Percentiles rank a stretch among this genome's conserved stretches.
Evolutionary conservation across 2,888 invertebrate genomes (phyloP).

Genomic region (Allygus modestus): DNA sequence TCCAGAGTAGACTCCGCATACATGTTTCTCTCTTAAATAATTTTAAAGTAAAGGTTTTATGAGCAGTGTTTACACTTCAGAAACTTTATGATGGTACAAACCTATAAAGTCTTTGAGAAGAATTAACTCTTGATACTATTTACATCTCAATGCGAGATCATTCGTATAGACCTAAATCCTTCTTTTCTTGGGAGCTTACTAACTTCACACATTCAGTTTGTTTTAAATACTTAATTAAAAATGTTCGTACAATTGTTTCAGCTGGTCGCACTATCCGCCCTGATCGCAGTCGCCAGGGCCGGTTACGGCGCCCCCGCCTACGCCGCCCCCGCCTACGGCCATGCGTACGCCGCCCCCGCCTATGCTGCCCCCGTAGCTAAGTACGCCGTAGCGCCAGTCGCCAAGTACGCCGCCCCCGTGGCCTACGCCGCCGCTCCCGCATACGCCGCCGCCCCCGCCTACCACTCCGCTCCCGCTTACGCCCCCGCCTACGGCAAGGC

Average conservation of each 20-base stretch:
- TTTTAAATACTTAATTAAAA: background rate
- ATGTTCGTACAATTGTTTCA: constrained; percentile 60
- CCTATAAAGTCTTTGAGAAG: too few relatives aligned
- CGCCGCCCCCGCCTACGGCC: constrained; percentile 69
- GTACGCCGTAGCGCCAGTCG: constrained; percentile 67
- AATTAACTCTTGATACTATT: too few relatives aligned
- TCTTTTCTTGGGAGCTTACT: too few relatives aligned
- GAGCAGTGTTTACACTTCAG: too few relatives aligned
- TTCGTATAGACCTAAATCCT: too few relatives aligned
- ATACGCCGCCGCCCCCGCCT: constrained; percentile 73
- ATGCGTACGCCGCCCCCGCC: constrained; percentile 67
- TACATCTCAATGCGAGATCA: too few relatives aligned
- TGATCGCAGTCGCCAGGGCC: constrained; percentile 74
- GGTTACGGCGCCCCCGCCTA: constrained; percentile 62
- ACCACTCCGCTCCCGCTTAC: constrained; percentile 72
- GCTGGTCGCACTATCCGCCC: constrained; percentile 77
- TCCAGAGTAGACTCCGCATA: too few relatives aligned
- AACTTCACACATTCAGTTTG: too few relatives aligned
- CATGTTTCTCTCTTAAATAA: too few relatives aligned
- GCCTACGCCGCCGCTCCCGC: constrained; percentile 71
- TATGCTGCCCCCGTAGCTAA: constrained; percentile 67
- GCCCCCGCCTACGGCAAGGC: constrained; percentile 70
- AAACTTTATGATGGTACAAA: too few relatives aligned
- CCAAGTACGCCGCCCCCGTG: constrained; percentile 69
- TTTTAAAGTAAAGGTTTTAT: too few relatives aligned